These are phyloP conservation scores for Sprattus sprattus DNA, from an alignment of 2,113 vertebrate species.

Conservation along the genomic window DNA sequence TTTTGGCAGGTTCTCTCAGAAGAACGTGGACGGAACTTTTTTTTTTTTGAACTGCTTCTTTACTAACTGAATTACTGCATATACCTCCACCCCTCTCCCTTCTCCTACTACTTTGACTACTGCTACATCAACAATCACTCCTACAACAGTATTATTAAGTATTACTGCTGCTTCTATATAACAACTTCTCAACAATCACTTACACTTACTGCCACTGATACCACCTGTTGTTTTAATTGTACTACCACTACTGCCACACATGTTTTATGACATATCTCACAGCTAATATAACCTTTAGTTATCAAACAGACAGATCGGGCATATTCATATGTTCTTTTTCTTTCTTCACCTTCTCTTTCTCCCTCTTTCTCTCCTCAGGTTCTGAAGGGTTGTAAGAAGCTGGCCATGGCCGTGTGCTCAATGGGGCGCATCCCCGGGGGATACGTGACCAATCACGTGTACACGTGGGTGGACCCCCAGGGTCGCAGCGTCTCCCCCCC, in stretches of 20 bases:
- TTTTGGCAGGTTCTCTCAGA: background rate
- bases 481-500: conserved; percentile 87
- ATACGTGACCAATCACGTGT: conserved; percentile 88
- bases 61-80: background rate
- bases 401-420: conserved; percentile 83
- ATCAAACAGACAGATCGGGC: too few relatives aligned
- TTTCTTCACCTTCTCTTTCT: background rate
- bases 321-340: background rate
- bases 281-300: too few relatives aligned
- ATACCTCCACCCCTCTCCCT: background rate
- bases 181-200: background rate
- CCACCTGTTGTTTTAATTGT: too few relatives aligned
- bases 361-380: conserved; percentile 66
- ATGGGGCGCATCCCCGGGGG: conserved; percentile 85
- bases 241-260: too few relatives aligned
- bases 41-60: background rate
- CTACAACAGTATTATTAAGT: background rate
- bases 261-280: too few relatives aligned
- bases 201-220: background rate
- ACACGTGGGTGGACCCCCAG: conserved; percentile 93
- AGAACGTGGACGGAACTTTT: background rate
- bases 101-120: background rate
- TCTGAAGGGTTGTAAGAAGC: conserved; percentile 90
- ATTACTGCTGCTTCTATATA: background rate
- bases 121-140: background rate